Conservation (phyloP, 92 coral and sea anemone genomes). For the Nematostella vectensis region DNA sequence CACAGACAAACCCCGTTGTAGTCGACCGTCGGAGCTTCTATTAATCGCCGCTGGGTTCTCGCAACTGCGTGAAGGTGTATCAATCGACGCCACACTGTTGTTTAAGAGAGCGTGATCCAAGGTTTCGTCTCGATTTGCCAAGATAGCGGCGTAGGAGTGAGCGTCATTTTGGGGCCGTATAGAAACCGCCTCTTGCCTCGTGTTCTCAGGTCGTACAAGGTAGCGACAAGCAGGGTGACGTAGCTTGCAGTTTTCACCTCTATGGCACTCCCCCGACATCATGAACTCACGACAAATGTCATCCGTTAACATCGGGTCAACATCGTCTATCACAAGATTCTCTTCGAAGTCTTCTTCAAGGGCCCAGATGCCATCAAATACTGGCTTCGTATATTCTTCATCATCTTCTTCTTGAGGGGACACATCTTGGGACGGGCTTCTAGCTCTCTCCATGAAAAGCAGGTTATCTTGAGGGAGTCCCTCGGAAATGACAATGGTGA, state of each 20-base stretch:
- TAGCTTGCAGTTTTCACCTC: constrained; percentile 29
- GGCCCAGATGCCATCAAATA: background rate
- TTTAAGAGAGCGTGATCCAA: background rate
- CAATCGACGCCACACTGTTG: background rate
- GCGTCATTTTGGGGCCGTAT: background rate
- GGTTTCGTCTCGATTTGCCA: background rate
- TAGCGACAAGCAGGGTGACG: constrained; percentile 57
- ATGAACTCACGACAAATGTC: constrained; percentile 45
- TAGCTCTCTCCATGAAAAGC: background rate
- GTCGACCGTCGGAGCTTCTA: background rate
- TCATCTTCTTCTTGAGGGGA: background rate
- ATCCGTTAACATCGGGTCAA: constrained; percentile 5
- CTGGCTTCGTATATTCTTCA: background rate
- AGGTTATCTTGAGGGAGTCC: constrained; percentile 3
- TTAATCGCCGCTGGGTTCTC: background rate
- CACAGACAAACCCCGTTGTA: background rate
- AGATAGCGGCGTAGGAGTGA: background rate
- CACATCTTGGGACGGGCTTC: background rate
- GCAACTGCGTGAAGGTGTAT: background rate
- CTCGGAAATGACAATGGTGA: constrained; percentile 1
- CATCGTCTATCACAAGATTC: background rate
- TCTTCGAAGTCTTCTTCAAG: background rate
- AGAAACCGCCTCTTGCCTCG: background rate
- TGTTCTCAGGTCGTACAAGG: background rate
- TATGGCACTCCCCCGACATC: constrained; percentile 43